These are phyloP conservation scores for Sterrhoptilus dennistouni DNA, from an alignment of 2,113 vertebrate genomes.

Conservation along the genomic window DNA sequence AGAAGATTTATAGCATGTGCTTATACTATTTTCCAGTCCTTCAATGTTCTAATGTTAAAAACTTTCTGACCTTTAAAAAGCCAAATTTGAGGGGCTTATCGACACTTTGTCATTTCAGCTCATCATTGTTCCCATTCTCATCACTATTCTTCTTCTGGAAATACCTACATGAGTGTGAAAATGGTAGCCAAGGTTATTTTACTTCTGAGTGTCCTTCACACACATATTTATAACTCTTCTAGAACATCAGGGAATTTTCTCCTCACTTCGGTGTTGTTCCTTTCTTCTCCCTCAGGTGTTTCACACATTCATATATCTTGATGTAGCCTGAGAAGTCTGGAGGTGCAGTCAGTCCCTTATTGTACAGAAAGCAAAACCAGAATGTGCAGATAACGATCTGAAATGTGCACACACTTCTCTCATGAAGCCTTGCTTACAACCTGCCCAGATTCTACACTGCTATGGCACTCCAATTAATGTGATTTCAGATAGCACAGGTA, in stretches of 20 bases:
- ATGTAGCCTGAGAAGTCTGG: not conserved
- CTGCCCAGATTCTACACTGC: not conserved
- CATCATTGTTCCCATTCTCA: not conserved
- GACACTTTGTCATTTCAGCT: constrained; percentile 15
- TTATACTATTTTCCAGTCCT: not conserved
- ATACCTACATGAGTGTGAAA: not conserved
- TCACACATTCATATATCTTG: not conserved
- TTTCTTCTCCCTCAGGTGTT: not conserved
- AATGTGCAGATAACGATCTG: not conserved
- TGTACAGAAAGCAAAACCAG: not conserved
- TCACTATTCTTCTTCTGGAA: constrained; percentile 6
- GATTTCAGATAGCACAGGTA: not conserved
- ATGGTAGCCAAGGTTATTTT: not conserved
- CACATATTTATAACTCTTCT: not conserved
- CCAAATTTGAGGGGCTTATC: constrained; percentile 6
- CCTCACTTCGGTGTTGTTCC: not conserved
- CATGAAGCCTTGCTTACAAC: not conserved
- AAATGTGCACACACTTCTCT: not conserved
- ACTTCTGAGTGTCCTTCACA: constrained; percentile 17
- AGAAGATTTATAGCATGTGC: not conserved
- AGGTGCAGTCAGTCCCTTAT: not conserved
- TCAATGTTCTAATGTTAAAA: constrained; percentile 14
- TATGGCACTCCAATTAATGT: not conserved
- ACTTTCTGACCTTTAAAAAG: constrained; percentile 52
- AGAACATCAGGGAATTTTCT: not conserved